phyloP scores from a whole-genome alignment of 1,140 invertebrate species.

The Heliconius congener region DNA sequence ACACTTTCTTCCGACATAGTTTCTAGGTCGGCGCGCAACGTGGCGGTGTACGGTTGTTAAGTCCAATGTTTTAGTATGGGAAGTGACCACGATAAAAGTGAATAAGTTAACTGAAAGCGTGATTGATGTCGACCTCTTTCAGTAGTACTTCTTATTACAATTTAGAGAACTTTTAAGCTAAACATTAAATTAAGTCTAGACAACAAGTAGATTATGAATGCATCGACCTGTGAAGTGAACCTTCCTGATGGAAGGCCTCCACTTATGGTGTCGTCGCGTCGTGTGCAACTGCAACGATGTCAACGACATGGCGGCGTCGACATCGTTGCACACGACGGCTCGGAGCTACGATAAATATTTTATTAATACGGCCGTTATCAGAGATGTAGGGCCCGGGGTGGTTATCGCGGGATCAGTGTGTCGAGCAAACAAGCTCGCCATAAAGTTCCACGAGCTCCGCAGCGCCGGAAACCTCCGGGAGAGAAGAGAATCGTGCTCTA shows the following conservation, averaged over 20 bases:
- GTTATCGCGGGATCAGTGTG: conserved; percentile 55
- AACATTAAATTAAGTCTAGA: neutral
- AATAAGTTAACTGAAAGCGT: too few relatives aligned
- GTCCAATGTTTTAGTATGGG: too few relatives aligned
- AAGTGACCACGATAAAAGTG: too few relatives aligned
- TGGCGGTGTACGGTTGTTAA: too few relatives aligned
- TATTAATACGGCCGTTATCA: conserved; percentile 58
- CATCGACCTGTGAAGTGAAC: neutral
- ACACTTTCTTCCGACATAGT: too few relatives aligned
- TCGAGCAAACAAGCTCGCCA: conserved; percentile 51
- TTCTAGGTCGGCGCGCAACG: too few relatives aligned
- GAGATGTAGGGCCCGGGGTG: conserved; percentile 53
- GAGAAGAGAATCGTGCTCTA: conserved; percentile 23
- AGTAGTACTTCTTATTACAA: too few relatives aligned
- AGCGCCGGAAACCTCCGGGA: conserved; percentile 28
- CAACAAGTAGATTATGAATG: neutral
- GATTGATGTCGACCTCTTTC: too few relatives aligned
- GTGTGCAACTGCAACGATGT: neutral
- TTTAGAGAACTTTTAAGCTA: too few relatives aligned
- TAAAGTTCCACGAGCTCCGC: conserved; percentile 38
- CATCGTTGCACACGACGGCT: conserved; percentile 13
- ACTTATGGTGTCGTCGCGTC: neutral
- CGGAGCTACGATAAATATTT: conserved; percentile 51
- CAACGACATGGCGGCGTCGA: conserved; percentile 31
- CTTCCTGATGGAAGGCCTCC: neutral